Base-by-base conservation (phyloP, 2,888 invertebrate species). In the Halictus quadricinctus region DNA sequence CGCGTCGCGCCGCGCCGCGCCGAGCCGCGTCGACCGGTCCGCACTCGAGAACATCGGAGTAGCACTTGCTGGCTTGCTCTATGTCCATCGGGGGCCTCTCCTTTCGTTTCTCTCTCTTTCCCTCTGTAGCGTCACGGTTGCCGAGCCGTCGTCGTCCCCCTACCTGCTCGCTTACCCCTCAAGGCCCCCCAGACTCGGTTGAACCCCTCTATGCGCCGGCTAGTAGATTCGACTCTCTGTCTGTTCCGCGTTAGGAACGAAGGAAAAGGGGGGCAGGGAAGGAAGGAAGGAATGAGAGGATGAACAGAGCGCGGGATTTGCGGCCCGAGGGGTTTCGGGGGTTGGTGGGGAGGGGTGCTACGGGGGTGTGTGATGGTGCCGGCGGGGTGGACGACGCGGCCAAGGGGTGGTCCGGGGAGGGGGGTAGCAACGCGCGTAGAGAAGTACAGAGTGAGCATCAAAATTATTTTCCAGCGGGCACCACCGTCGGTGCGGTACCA, bases 381-480 rank as follows among this genome's bases (percentile, higher is more conserved):
- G 66, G 41, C 21, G 66, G 60, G 86, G 21, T 15, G 75, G 43
- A 12, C 75, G 73, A 29, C 70, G 41, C 29, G 80, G n/a, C 1
- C n/a, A 48, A 58, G 76, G 66, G 66, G 78, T 10, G 64, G 18
- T 60, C 15, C 64, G 70, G 69, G 46, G 36, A n/a, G 25, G 36
- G 54, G 12, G 80, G 15, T 7, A 48, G 50, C 15, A 79, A 72
- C 41, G 83, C 81, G 84, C 75, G 83, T 81, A 88, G 83, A 88
- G 83, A 86, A 85, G 85, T 87, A 86, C 87, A 90, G 87, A 87
- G 86, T 83, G 85, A 88, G 87, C 91, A 86, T 91, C 92, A 91
- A 93, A 93, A 93, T 93, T 93, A 93, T 93, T 93, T 93, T 93
- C 90, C 91, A 92, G 79, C 92, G 90, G 88, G 88, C 88, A 89